A percentile compares a stretch with the other conserved stretches of the same genome.
phyloP scores from a whole-genome alignment of 2,888 invertebrate species.

The Azorinus chamasolen region DNA sequence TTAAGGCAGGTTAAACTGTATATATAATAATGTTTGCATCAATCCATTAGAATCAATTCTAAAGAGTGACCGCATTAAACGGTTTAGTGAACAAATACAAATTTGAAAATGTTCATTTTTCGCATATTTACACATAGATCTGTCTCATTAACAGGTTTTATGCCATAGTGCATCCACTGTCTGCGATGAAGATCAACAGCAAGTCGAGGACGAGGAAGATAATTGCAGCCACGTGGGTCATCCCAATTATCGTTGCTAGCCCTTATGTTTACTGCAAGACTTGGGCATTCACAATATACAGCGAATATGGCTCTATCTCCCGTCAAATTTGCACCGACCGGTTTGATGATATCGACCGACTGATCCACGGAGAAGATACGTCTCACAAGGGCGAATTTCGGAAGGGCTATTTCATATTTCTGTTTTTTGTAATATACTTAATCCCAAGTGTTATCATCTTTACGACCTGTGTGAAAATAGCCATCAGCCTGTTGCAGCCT shows the following conservation, averaged over 20 bases:
- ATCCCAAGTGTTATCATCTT: conserved; percentile 85
- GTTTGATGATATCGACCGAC: conserved; percentile 84
- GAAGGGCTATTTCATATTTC: conserved; percentile 85
- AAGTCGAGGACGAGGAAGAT: conserved; percentile 85
- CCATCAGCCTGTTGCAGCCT: conserved; percentile 77
- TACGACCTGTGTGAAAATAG: conserved; percentile 79
- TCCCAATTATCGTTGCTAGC: conserved; percentile 77
- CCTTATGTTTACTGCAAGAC: conserved; percentile 77
- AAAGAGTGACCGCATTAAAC: no score
- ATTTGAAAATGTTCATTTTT: no score
- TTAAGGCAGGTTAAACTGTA: no score
- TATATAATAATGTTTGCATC: no score
- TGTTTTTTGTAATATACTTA: conserved; percentile 86
- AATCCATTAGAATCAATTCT: no score
- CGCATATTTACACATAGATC: no score
- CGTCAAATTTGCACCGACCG: conserved; percentile 86
- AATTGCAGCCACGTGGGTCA: conserved; percentile 85
- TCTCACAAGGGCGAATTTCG: conserved; percentile 73
- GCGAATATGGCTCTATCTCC: conserved; percentile 85
- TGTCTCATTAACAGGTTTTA: conserved; percentile 86
- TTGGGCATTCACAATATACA: conserved; percentile 80
- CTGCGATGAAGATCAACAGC: conserved; percentile 84
- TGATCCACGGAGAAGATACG: conserved; percentile 66
- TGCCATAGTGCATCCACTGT: conserved; percentile 87
- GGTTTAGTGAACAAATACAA: no score